phyloP scores from a whole-genome alignment of 2,113 vertebrate genomes.

The Collichthys lucidus region DNA sequence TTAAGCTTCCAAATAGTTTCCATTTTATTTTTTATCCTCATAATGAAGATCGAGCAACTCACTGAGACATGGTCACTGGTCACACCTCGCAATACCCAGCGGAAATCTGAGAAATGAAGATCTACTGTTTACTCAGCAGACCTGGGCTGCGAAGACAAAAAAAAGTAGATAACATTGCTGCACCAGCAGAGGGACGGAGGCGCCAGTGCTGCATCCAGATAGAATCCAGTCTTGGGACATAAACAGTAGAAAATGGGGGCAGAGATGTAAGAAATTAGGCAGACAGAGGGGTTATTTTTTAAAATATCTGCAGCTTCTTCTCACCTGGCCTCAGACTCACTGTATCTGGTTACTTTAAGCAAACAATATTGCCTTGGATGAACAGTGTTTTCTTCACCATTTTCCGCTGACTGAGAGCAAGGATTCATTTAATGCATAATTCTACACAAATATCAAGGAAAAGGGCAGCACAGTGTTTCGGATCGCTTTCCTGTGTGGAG shows the following conservation, averaged over 20 bases:
- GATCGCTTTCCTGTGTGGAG: no score
- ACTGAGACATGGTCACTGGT: background rate
- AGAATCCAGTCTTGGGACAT: slow-evolving; percentile 4
- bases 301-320: slow-evolving; percentile 7
- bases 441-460: no score
- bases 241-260: background rate
- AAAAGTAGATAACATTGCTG: background rate
- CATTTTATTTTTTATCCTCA: background rate
- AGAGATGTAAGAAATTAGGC: background rate
- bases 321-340: background rate
- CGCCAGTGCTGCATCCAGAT: background rate
- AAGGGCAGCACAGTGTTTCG: no score
- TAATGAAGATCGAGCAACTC: background rate
- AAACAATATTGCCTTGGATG: no score
- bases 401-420: no score
- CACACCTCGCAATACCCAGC: background rate
- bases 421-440: no score
- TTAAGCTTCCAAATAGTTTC: background rate
- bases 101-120: slow-evolving; percentile 8
- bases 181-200: background rate
- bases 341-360: no score
- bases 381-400: no score
- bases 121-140: slow-evolving; percentile 11
- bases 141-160: background rate
- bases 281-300: background rate